A percentile compares a stretch with the other conserved stretches of the same genome.
Evolutionary conservation across 2,888 invertebrate genomes (phyloP).

Genomic region (Drosophila parthenogenetica): DNA sequence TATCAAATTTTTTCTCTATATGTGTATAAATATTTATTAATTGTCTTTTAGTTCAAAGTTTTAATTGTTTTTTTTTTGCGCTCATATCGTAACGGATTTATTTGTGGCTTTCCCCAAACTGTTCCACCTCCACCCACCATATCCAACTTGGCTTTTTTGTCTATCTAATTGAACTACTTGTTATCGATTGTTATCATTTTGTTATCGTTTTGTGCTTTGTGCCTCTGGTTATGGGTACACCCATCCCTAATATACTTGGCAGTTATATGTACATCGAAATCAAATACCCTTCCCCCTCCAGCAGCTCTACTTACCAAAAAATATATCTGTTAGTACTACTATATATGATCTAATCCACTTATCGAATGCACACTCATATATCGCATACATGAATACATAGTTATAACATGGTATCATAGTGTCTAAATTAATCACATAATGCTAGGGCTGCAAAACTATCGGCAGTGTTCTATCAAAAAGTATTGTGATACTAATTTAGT

Average conservation of each 20-base stretch:
- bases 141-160: conserved; percentile 4
- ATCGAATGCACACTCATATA: conserved; percentile 14
- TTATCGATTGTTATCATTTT: conserved; percentile 6
- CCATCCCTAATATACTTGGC: conserved; percentile 23
- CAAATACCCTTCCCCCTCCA: conserved; percentile 3
- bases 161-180: neutral
- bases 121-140: neutral
- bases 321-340: conserved; percentile 25
- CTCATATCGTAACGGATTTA: conserved; percentile 16
- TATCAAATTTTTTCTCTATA: conserved; percentile 55
- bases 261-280: conserved; percentile 24
- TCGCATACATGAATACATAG: conserved; percentile 21
- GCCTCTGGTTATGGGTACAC: conserved; percentile 1
- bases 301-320: conserved; percentile 23
- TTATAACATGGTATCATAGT: conserved; percentile 24
- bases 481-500: too few relatives aligned
- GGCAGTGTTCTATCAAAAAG: neutral
- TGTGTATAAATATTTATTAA: conserved; percentile 45
- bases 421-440: conserved; percentile 15
- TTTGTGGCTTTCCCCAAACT: conserved; percentile 12
- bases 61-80: conserved; percentile 13
- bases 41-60: conserved; percentile 15
- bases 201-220: conserved; percentile 22
- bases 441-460: neutral
- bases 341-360: conserved; percentile 17